phyloP scores from a whole-genome alignment of 1,140 invertebrate species.

The Plodia interpunctella region DNA sequence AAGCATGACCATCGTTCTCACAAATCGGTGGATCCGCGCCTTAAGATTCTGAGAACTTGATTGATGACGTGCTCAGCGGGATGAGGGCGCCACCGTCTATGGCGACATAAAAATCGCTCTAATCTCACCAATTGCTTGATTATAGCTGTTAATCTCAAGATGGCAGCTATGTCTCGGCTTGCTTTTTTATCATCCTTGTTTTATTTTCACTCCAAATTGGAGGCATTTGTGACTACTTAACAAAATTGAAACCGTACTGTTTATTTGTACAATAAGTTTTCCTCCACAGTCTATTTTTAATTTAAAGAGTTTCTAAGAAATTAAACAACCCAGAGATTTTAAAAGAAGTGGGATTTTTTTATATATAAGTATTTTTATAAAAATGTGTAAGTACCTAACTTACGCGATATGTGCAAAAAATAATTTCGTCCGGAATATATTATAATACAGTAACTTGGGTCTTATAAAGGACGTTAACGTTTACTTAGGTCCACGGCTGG shows the following conservation, averaged over 20 bases:
- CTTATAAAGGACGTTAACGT: conserved; percentile 10
- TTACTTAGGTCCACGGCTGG: conserved; percentile 23
- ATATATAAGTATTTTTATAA: too few relatives aligned
- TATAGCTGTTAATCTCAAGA: conserved; percentile 65
- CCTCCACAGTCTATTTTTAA: conserved; percentile 13
- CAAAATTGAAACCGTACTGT: conserved; percentile 54
- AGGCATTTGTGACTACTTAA: conserved; percentile 62
- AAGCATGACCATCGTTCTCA: too few relatives aligned
- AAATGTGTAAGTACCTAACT: too few relatives aligned
- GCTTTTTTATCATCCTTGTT: conserved; percentile 55
- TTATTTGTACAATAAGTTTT: conserved; percentile 30
- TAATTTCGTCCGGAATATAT: not conserved
- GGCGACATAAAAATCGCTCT: conserved; percentile 66
- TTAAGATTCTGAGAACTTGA: conserved; percentile 52
- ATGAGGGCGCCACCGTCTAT: conserved; percentile 34
- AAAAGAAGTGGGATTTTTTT: too few relatives aligned
- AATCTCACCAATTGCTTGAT: conserved; percentile 69
- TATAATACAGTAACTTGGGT: not conserved
- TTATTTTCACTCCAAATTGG: conserved; percentile 59
- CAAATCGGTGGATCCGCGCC: too few relatives aligned
- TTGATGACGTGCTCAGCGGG: conserved; percentile 37
- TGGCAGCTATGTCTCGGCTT: conserved; percentile 33
- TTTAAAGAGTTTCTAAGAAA: too few relatives aligned
- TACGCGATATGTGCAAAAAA: not conserved
- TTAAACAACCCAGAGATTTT: too few relatives aligned